Percentiles rank a stretch among this genome's conserved stretches.
These are phyloP conservation scores for Labrus mixtus DNA, from an alignment of 2,113 vertebrate species.

Conservation along the genomic window DNA sequence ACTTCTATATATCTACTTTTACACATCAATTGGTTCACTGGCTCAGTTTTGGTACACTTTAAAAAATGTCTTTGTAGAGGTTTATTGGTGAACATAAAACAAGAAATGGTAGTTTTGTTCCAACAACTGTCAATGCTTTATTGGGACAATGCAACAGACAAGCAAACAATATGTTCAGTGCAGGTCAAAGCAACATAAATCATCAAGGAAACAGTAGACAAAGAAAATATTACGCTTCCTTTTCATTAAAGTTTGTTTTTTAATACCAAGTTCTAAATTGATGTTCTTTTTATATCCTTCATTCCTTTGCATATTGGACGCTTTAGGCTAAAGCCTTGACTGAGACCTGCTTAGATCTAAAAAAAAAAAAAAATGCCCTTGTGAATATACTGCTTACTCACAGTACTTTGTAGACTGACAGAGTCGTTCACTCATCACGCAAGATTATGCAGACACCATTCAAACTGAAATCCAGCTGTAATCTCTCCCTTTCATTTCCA, in stretches of 20 bases:
- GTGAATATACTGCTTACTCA: background rate
- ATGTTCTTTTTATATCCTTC: background rate
- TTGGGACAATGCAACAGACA: too few species aligned
- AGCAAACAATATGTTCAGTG: too few species aligned
- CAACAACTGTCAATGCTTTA: too few species aligned
- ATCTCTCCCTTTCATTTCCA: conserved; percentile 26
- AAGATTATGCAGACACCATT: background rate
- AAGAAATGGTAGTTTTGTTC: too few species aligned
- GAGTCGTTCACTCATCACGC: background rate
- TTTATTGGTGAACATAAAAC: too few species aligned
- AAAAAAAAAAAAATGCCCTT: background rate
- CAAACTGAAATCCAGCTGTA: background rate
- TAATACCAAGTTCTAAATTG: too few species aligned
- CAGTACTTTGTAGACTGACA: background rate
- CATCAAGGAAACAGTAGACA: too few species aligned
- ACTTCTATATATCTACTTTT: conserved; percentile 3
- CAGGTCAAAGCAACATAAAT: too few species aligned
- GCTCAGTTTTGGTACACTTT: background rate
- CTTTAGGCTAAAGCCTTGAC: background rate
- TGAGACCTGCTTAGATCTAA: too few species aligned
- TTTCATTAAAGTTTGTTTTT: too few species aligned
- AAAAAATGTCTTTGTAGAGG: too few species aligned
- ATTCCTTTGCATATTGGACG: background rate
- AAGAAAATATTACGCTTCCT: too few species aligned
- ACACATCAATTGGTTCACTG: background rate